Evolutionary conservation across 2,888 invertebrate genomes (phyloP).

Genomic region (Bruchidius siliquastri): DNA sequence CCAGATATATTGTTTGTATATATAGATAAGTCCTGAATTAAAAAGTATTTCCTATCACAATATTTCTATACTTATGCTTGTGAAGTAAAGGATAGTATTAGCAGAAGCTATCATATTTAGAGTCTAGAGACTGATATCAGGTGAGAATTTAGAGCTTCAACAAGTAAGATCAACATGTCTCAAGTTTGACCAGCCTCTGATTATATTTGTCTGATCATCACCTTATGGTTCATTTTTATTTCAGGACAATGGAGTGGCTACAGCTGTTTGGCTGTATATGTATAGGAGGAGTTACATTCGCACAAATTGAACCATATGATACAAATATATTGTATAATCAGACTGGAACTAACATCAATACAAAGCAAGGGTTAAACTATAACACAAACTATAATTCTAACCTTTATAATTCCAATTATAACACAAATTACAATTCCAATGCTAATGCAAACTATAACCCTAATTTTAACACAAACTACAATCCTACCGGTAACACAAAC

Average conservation of each 20-base stretch:
- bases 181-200: too few relatives aligned
- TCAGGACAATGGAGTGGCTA: neutral
- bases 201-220: too few relatives aligned
- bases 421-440: conserved; percentile 15
- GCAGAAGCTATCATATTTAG: too few relatives aligned
- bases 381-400: conserved; percentile 12
- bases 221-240: neutral
- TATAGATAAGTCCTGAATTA: too few relatives aligned
- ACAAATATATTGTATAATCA: conserved; percentile 12
- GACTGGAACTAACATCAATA: neutral
- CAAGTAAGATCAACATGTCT: too few relatives aligned
- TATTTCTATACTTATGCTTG: too few relatives aligned
- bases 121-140: too few relatives aligned
- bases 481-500: conserved; percentile 8
- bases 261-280: neutral
- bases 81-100: too few relatives aligned
- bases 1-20: too few relatives aligned
- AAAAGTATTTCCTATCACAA: too few relatives aligned
- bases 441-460: conserved; percentile 13
- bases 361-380: neutral
- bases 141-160: too few relatives aligned
- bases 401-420: conserved; percentile 12
- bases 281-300: neutral
- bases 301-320: conserved; percentile 22
- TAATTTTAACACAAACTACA: conserved; percentile 13